Evolutionary conservation across 2,888 invertebrate genomes (phyloP), one percentile per base, ranked within the genome.

Genomic region (Apotomis capreana): DNA sequence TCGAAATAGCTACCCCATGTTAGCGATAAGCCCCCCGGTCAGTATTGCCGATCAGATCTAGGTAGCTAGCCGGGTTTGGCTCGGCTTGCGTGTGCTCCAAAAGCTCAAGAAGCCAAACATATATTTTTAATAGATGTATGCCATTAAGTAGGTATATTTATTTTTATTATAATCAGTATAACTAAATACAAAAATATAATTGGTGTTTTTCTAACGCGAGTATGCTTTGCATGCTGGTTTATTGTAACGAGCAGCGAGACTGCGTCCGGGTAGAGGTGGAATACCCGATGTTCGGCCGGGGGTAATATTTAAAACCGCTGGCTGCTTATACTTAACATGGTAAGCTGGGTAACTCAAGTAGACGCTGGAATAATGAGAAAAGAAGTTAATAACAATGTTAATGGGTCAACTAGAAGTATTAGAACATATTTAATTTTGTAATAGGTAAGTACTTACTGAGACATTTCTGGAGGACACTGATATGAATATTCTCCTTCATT

Each of bases 241-340:
- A 73, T 91, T 89, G 77, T 88, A 95, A 59, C 94, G 87, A 15
- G 94, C 94, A 46, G 90, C 90, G 46, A 95, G 83, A 15, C 89
- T 89, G 74, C 94, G 89, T 26, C 89, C 84, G 4, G 95, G 95
- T 46, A 94, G 83, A 63, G 84, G 80, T 0, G 95, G 94, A 67
- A 90, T 87, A 3, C 68, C 78, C 54, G 84, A 81, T 3, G 88
- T 87, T 58, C 92, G 85, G 36, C 86, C 93, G 46, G 89, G 78
- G 40, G 91, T 83, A 46, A 89, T 76, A 3, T 94, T 94, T 59
- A 94, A 78, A 10, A 91, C 88, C n/a, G 87, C 74, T 1, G 94
- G 95, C 68, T 89, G 86, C 80, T 94, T 94, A 79, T 95, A 94
- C 75, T 90, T 90, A 6, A 93, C 86, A 77, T 94, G 94, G 78